Conservation (phyloP, 53 echinoderm and acorn worm species). For the Stichopus horrens region DNA sequence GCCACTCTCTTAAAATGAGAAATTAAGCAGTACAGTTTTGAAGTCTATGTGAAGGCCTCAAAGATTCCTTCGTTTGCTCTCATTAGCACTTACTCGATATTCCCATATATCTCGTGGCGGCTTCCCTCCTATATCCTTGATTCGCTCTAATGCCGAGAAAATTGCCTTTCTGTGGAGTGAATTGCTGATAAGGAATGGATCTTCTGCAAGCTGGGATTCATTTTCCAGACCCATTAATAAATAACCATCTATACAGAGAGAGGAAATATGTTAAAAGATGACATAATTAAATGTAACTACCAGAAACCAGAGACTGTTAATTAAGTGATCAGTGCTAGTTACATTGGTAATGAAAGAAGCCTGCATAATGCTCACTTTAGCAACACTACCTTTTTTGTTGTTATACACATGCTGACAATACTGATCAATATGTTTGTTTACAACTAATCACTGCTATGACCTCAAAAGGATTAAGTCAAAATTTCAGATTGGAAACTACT, state of each 20-base stretch:
- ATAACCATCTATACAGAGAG: constrained; percentile 63
- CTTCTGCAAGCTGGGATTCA: constrained; percentile 56
- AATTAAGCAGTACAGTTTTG: no score
- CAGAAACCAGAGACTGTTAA: no score
- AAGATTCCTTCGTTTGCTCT: not conserved
- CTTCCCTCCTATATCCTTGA: constrained; percentile 81
- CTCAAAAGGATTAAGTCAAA: no score
- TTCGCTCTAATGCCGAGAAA: constrained; percentile 68
- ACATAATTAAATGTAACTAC: not conserved
- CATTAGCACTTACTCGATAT: constrained; percentile 68
- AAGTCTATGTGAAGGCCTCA: not conserved
- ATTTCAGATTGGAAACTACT: no score
- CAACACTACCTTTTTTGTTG: no score
- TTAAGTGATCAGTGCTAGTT: no score
- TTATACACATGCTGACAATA: no score
- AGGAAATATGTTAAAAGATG: not conserved
- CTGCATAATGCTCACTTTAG: no score
- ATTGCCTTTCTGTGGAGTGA: constrained; percentile 81
- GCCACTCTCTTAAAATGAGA: no score
- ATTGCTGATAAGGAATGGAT: constrained; percentile 76
- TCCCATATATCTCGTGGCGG: constrained; percentile 89
- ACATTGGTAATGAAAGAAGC: no score
- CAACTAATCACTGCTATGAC: no score
- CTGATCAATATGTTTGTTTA: no score
- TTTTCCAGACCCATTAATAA: constrained; percentile 65